phyloP scores from a whole-genome alignment of 1,140 invertebrate genomes.

The Bombus waltoni region DNA sequence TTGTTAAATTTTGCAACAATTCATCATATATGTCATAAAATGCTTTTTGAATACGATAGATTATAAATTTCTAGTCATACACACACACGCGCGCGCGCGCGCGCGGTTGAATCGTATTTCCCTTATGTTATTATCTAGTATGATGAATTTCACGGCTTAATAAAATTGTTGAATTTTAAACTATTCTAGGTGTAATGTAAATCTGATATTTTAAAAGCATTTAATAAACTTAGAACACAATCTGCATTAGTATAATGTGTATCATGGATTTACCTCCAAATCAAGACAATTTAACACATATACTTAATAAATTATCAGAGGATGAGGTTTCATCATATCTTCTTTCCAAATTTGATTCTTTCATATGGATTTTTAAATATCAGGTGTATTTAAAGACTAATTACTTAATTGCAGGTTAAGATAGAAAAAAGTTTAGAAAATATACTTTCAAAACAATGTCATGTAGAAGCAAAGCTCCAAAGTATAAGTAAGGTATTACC shows the following conservation, averaged over 20 bases:
- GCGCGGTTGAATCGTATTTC: background rate
- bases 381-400: background rate
- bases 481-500: conserved; percentile 86
- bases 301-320: conserved; percentile 73
- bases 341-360: conserved; percentile 17
- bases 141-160: background rate
- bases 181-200: background rate
- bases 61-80: background rate
- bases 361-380: background rate
- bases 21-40: background rate
- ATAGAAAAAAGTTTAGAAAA: conserved; percentile 85
- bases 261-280: conserved; percentile 66
- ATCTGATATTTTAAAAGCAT: background rate
- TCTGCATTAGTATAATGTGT: background rate
- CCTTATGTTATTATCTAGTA: background rate
- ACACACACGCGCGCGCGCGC: too few species aligned
- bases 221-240: background rate
- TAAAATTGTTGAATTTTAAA: background rate
- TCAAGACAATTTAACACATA: conserved; percentile 72
- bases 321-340: conserved; percentile 68
- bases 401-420: conserved; percentile 5
- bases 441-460: conserved; percentile 84
- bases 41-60: background rate
- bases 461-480: conserved; percentile 87
- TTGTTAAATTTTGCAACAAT: background rate